phyloP scores from a whole-genome alignment of 2,113 vertebrate genomes.

The Pteropus alecto region DNA sequence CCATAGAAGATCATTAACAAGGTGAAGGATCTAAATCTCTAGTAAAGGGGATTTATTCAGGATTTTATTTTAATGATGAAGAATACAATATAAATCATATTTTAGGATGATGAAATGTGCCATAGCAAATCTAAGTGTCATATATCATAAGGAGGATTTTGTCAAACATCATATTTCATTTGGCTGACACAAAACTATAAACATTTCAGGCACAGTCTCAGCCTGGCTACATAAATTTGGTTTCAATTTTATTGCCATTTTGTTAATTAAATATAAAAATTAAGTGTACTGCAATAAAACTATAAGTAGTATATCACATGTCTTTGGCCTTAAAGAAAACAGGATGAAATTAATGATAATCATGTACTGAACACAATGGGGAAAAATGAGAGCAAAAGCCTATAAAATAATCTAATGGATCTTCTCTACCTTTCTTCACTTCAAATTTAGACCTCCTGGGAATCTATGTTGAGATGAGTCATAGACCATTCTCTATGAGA shows the following conservation, averaged over 20 bases:
- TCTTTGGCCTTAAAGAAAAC: background rate
- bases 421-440: background rate
- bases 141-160: constrained; percentile 71
- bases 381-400: background rate
- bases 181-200: constrained; percentile 52
- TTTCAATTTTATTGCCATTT: background rate
- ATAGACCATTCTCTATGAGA: background rate
- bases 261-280: constrained; percentile 48
- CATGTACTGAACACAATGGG: background rate
- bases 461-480: background rate
- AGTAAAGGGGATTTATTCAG: constrained; percentile 71
- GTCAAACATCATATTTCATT: constrained; percentile 68
- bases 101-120: constrained; percentile 69
- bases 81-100: constrained; percentile 73
- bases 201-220: background rate
- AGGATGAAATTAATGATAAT: background rate
- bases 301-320: background rate
- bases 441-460: background rate
- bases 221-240: background rate
- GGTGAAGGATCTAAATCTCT: constrained; percentile 71
- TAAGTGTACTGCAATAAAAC: background rate
- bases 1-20: constrained; percentile 78
- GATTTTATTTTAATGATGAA: constrained; percentile 67
- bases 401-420: background rate
- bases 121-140: constrained; percentile 67